Conservation (phyloP, 2,888 invertebrate species). For the Cheilosia soror region DNA sequence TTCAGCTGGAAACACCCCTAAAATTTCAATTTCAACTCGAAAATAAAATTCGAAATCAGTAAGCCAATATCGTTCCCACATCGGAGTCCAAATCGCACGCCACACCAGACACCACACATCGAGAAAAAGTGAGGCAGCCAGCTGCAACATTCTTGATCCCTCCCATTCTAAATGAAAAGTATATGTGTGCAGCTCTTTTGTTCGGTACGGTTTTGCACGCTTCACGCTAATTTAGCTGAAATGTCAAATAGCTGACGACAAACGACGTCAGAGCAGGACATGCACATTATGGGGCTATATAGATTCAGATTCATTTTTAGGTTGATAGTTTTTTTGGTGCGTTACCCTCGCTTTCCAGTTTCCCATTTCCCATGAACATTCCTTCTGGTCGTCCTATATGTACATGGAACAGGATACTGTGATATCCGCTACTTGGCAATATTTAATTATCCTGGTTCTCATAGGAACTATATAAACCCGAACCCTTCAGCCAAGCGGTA, state of each 20-base stretch:
- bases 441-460: conserved; percentile 71
- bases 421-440: background rate
- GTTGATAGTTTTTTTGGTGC: conserved; percentile 34
- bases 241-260: conserved; percentile 75
- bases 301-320: conserved; percentile 42
- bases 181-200: conserved; percentile 45
- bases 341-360: conserved; percentile 50
- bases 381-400: background rate
- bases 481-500: conserved; percentile 51
- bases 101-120: background rate
- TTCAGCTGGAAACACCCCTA: too few species aligned
- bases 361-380: conserved; percentile 44
- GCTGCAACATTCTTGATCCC: conserved; percentile 59
- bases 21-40: too few species aligned
- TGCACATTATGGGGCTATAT: conserved; percentile 28
- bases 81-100: background rate
- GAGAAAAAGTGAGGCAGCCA: conserved; percentile 30
- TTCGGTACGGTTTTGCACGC: conserved; percentile 81
- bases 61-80: conserved; percentile 56
- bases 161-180: conserved; percentile 19
- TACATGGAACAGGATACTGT: conserved; percentile 39
- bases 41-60: conserved; percentile 48
- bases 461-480: conserved; percentile 57
- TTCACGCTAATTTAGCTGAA: conserved; percentile 83
- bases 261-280: conserved; percentile 70